These are phyloP conservation scores for Epinotia bilunana DNA, from an alignment of 2,888 invertebrate genomes.

Conservation along the genomic window DNA sequence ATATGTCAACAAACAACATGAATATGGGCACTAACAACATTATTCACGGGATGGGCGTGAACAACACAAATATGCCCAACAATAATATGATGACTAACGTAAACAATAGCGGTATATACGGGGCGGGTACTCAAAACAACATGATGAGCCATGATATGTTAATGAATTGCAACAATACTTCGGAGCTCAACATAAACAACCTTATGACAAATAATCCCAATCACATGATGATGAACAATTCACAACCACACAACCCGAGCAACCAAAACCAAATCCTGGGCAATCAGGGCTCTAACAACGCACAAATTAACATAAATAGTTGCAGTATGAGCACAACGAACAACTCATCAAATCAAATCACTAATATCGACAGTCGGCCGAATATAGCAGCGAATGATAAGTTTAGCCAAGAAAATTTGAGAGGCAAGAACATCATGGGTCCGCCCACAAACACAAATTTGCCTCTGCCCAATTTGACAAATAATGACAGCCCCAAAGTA, in stretches of 20 bases:
- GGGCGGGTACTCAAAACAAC: conserved; percentile 65
- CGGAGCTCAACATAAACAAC: conserved; percentile 72
- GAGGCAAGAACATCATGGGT: conserved; percentile 78
- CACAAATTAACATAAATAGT: conserved; percentile 77
- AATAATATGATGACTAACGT: conserved; percentile 76
- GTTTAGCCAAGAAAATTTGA: conserved; percentile 70
- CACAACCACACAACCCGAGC: conserved; percentile 66
- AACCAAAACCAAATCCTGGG: conserved; percentile 71
- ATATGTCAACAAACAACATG: conserved; percentile 68
- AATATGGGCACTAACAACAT: conserved; percentile 71
- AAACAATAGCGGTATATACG: conserved; percentile 70
- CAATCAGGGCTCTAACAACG: conserved; percentile 64
- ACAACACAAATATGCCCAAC: conserved; percentile 69
- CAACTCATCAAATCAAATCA: conserved; percentile 66
- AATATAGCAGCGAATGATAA: conserved; percentile 72
- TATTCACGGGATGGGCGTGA: conserved; percentile 74
- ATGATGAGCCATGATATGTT: conserved; percentile 74
- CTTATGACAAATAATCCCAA: conserved; percentile 68
- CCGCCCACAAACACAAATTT: conserved; percentile 65
- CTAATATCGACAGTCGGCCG: conserved; percentile 69
- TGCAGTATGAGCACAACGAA: conserved; percentile 72
- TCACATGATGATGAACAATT: conserved; percentile 77
- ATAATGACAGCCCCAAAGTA: conserved; percentile 75
- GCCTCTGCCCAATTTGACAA: conserved; percentile 66
- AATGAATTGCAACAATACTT: conserved; percentile 74